Base-by-base conservation (phyloP, 1,140 invertebrate species). In the Eulimnadia texana region DNA sequence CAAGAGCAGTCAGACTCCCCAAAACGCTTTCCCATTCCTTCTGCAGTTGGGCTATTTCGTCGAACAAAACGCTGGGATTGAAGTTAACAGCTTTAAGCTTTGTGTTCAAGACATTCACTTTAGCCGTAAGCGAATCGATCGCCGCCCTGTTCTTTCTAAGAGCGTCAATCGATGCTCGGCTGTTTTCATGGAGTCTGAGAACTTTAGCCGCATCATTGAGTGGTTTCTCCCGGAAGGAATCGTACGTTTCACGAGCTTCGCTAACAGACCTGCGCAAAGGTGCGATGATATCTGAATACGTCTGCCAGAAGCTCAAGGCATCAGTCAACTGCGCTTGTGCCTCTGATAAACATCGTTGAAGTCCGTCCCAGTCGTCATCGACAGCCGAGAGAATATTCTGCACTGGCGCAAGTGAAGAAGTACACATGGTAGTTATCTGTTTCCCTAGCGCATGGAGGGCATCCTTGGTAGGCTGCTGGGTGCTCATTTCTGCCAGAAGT, bases 361-460 rank as follows among this genome's bases (percentile, higher is more conserved):
- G 73, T 67, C 84, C 84, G 67, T 90, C 87, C 80, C 85, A 92
- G 61, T 84, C 83, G 27, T 81, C 79, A 65, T 91, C 86, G 42
- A 87, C 79, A 0, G 82, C 78, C 1, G 85, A 78, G 0, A 92
- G 68, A 42, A 82, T 81, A 61, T 85, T 84, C 72, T 92, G 88
- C 60, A 91, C 83, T 2, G 81, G 80, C 2, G 83, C 81, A 70
- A 84, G 83, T 65, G 85, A 85, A 25, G 80, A 79, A 64, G 87
- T 82, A 72, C 91, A 88, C 72, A 87, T 83, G 66, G 84, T 82
- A 78, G 90, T 84, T 42, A 92, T 71, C 56, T 82, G 76, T 20
- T 83, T 75, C 1, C 86, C 88, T 74, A 90, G 82, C 66, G 82
- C 79, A 33, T 82, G 78, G 1, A 87, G 72, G 54, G 76, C 73